Evolutionary conservation across 2,113 vertebrate species (phyloP).

Genomic region (Dipodomys merriami): DNA sequence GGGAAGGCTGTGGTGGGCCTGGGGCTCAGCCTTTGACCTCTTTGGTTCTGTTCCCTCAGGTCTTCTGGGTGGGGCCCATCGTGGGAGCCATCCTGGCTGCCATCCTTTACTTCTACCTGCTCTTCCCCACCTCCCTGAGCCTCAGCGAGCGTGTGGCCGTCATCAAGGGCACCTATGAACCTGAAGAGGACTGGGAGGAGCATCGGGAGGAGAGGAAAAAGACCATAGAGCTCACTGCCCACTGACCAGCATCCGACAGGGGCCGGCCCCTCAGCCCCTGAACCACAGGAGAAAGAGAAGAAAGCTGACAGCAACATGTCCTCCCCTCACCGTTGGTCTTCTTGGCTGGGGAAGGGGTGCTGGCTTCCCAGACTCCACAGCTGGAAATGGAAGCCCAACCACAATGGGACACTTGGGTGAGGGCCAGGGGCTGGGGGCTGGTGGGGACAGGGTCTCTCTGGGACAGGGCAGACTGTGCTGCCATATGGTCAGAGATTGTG

Average conservation of each 20-base stretch:
- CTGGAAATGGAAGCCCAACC: background rate
- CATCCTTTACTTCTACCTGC: slow-evolving; percentile 89
- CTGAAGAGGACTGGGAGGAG: slow-evolving; percentile 89
- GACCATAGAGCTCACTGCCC: slow-evolving; percentile 87
- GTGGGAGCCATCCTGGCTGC: slow-evolving; percentile 86
- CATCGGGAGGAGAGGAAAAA: slow-evolving; percentile 86
- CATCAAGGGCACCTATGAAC: slow-evolving; percentile 87
- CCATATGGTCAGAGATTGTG: background rate
- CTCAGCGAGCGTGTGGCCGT: slow-evolving; percentile 86
- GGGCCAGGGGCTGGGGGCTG: background rate
- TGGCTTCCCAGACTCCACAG: background rate
- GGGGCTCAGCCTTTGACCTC: background rate
- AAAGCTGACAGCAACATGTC: background rate
- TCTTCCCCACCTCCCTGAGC: slow-evolving; percentile 87
- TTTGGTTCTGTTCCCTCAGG: slow-evolving; percentile 77
- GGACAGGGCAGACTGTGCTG: background rate
- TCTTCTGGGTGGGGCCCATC: slow-evolving; percentile 91
- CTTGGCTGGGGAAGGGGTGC: slow-evolving; percentile 4
- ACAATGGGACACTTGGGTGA: background rate
- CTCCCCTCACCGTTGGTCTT: background rate
- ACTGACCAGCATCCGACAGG: slow-evolving; percentile 27
- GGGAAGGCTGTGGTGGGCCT: background rate
- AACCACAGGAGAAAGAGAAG: background rate
- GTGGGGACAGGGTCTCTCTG: background rate
- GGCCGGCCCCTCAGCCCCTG: background rate